Conservation (phyloP, 2,888 invertebrate species). For the Drosophila melanosoma region DNA sequence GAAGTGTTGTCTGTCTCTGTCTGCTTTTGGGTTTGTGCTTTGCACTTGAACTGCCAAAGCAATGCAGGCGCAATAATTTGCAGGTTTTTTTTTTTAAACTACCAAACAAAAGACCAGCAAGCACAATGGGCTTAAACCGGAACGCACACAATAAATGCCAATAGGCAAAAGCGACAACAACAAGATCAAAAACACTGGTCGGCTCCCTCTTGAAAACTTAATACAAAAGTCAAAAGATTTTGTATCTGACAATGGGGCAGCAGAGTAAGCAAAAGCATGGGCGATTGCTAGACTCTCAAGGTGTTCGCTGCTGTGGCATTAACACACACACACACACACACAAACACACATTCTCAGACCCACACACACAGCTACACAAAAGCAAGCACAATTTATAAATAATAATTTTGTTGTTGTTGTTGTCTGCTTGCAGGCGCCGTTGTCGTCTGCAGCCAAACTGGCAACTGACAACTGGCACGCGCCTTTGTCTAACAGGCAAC, state of each 20-base stretch:
- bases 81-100: slow-evolving; percentile 47
- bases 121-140: slow-evolving; percentile 48
- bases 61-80: slow-evolving; percentile 62
- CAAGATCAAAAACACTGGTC: slow-evolving; percentile 30
- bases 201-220: slow-evolving; percentile 24
- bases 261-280: not conserved
- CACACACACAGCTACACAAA: slow-evolving; percentile 16
- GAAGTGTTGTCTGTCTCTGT: slow-evolving; percentile 2
- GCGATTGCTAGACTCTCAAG: slow-evolving; percentile 36
- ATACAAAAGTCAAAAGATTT: slow-evolving; percentile 61
- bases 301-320: slow-evolving; percentile 32
- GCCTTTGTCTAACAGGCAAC: slow-evolving; percentile 52
- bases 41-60: slow-evolving; percentile 66
- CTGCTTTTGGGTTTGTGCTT: slow-evolving; percentile 1
- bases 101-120: slow-evolving; percentile 43
- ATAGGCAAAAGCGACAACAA: slow-evolving; percentile 44
- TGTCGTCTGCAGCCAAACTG: slow-evolving; percentile 64
- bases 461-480: slow-evolving; percentile 57
- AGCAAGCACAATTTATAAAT: slow-evolving; percentile 70
- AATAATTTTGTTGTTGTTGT: slow-evolving; percentile 71
- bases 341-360: not conserved
- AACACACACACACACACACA: not conserved
- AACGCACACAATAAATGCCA: slow-evolving; percentile 55
- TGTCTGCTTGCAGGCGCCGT: slow-evolving; percentile 54
- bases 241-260: slow-evolving; percentile 36